Conservation (phyloP, 2,888 invertebrate genomes). For the Glyphotaelius pellucidus region DNA sequence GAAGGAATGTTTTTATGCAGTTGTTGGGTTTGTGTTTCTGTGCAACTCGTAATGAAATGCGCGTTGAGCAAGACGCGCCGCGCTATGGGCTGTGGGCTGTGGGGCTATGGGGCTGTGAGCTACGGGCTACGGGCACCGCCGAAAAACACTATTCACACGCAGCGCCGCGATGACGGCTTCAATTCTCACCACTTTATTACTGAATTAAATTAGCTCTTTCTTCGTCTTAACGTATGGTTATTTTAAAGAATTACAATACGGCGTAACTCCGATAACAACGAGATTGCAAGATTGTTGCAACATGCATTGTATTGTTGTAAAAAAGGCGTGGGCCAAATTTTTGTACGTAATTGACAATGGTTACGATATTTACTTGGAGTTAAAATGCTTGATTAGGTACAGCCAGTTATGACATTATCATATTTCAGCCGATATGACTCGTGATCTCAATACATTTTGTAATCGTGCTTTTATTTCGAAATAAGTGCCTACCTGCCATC, state of each 20-base stretch:
- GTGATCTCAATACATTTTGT: background rate
- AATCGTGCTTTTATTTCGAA: background rate
- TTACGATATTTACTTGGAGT: constrained; percentile 39
- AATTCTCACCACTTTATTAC: constrained; percentile 26
- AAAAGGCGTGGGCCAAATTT: constrained; percentile 45
- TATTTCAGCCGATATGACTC: constrained; percentile 24
- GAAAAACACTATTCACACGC: constrained; percentile 30
- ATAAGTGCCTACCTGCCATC: background rate
- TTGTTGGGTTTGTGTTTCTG: background rate
- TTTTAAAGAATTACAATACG: constrained; percentile 23
- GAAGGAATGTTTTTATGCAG: constrained; percentile 29
- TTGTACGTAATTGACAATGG: constrained; percentile 31
- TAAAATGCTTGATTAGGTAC: constrained; percentile 35
- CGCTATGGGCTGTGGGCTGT: background rate
- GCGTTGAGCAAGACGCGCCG: background rate
- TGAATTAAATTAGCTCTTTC: constrained; percentile 9
- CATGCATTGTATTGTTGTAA: constrained; percentile 26
- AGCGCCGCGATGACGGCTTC: background rate
- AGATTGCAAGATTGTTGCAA: constrained; percentile 13
- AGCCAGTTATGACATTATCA: constrained; percentile 11
- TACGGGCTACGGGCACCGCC: constrained; percentile 10
- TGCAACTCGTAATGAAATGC: constrained; percentile 15
- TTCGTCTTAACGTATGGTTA: constrained; percentile 13
- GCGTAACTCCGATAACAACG: background rate
- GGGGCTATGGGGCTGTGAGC: background rate